phyloP scores from a whole-genome alignment of 1,140 invertebrate genomes.

The Heliconius congener region DNA sequence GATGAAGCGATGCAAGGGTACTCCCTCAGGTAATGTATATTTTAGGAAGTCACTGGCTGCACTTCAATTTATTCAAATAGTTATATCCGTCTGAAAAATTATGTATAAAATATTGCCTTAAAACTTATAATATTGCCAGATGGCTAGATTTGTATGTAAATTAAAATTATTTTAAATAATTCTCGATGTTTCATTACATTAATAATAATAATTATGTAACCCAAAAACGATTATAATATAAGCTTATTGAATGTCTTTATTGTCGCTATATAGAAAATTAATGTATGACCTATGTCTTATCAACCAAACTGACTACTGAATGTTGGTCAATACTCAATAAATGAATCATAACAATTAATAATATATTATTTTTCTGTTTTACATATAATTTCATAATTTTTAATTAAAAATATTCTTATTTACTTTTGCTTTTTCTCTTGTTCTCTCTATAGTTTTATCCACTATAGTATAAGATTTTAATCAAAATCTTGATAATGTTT shows the following conservation, averaged over 20 bases:
- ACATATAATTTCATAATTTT: too few species aligned
- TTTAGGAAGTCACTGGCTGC: slow-evolving; percentile 44
- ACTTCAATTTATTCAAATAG: slow-evolving; percentile 25
- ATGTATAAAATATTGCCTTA: not conserved
- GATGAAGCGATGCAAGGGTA: slow-evolving; percentile 52
- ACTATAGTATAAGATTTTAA: slow-evolving; percentile 20
- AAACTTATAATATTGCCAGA: not conserved
- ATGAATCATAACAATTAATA: too few species aligned
- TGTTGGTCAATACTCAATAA: too few species aligned
- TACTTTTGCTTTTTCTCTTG: not conserved
- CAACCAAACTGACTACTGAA: too few species aligned
- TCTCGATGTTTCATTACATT: not conserved
- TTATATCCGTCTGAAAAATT: not conserved
- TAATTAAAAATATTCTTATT: too few species aligned
- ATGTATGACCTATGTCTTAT: too few species aligned
- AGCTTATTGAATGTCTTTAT: too few species aligned
- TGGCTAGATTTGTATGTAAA: not conserved
- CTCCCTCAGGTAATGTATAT: slow-evolving; percentile 49
- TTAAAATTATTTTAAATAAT: not conserved
- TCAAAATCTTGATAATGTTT: slow-evolving; percentile 23
- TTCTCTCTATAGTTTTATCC: not conserved
- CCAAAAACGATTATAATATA: too few species aligned
- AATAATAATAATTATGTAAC: not conserved
- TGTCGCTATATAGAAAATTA: too few species aligned
- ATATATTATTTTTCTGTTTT: too few species aligned